phyloP scores from a whole-genome alignment of 2,113 vertebrate genomes.

The Pituophis catenifer region DNA sequence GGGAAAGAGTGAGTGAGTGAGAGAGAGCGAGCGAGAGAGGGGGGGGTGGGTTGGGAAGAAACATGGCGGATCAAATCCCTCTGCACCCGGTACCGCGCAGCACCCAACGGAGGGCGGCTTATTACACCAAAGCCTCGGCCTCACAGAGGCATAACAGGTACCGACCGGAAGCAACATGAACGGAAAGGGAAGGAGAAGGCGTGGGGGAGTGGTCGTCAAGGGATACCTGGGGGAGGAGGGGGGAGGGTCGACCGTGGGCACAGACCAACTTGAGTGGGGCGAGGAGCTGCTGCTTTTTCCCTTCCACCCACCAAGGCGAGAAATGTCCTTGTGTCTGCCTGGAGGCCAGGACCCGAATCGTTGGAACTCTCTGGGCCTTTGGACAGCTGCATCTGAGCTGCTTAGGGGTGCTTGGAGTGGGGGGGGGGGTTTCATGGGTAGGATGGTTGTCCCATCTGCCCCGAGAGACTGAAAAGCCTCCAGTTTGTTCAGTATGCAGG shows the following conservation, averaged over 20 bases:
- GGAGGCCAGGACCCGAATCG: no score
- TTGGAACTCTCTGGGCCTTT: neutral
- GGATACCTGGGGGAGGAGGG: no score
- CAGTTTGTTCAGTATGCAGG: neutral
- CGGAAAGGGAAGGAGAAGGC: neutral
- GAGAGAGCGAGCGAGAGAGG: no score
- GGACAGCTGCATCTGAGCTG: no score
- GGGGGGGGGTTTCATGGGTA: neutral
- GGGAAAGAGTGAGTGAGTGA: neutral
- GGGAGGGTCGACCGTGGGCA: neutral
- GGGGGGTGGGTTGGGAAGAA: constrained; percentile 31
- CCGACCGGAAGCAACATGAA: neutral
- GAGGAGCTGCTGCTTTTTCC: neutral
- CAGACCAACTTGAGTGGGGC: neutral
- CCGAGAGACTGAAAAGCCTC: no score
- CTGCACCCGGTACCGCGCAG: constrained; percentile 68
- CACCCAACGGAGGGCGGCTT: constrained; percentile 64
- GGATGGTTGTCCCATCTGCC: neutral
- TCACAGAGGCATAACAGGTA: constrained; percentile 73
- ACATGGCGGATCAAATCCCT: constrained; percentile 76
- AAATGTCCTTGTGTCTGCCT: no score
- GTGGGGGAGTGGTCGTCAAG: neutral
- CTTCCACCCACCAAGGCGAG: neutral
- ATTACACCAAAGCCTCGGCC: constrained; percentile 60
- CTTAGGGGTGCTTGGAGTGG: neutral